Conservation (phyloP, 2,797 vertebrate genomes). For the Carcharodon carcharias region DNA sequence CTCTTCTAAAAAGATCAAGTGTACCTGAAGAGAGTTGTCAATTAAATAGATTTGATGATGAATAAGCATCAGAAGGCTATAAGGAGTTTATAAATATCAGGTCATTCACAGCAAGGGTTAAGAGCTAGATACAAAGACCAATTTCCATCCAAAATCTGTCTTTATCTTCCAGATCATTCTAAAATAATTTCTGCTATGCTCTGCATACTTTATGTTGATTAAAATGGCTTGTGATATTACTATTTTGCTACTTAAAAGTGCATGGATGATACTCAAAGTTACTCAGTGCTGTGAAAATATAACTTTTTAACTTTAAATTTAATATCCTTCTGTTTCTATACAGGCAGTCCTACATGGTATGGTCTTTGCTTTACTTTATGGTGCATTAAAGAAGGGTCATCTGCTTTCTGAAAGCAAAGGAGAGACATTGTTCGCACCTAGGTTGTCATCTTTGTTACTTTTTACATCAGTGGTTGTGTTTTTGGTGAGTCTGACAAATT, state of each 20-base stretch:
- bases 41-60: not conserved
- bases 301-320: not conserved
- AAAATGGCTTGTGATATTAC: not conserved
- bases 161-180: not conserved
- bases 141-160: not conserved
- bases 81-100: not conserved
- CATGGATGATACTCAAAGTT: not conserved
- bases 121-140: not conserved
- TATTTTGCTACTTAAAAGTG: not conserved
- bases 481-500: conserved; percentile 65
- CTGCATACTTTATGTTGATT: not conserved
- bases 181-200: not conserved
- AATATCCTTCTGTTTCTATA: conserved; percentile 40
- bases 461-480: conserved; percentile 82
- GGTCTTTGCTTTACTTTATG: conserved; percentile 88
- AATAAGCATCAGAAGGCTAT: not conserved
- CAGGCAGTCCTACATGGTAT: conserved; percentile 93
- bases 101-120: not conserved
- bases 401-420: conserved; percentile 83
- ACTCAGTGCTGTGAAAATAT: not conserved
- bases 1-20: not conserved
- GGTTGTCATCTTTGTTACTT: conserved; percentile 80
- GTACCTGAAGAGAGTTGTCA: not conserved
- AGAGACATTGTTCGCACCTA: conserved; percentile 79
- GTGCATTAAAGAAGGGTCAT: conserved; percentile 84